Conservation (phyloP, 2,113 vertebrate species). For the Mesembrinibis cayennensis region DNA sequence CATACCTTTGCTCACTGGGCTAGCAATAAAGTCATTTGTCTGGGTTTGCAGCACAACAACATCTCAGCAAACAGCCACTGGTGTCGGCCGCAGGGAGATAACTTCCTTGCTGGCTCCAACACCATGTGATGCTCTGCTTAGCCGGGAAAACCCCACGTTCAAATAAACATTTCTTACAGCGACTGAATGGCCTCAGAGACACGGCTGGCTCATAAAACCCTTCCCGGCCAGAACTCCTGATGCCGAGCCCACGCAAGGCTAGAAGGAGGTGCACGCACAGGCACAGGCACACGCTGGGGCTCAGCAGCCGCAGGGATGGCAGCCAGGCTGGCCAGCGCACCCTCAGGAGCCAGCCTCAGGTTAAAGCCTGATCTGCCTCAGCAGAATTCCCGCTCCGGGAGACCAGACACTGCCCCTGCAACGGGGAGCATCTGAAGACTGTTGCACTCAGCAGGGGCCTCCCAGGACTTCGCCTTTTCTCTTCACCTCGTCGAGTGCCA, state of each 20-base stretch:
- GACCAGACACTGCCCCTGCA: background rate
- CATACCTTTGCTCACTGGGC: background rate
- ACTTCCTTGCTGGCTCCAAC: conserved; percentile 44
- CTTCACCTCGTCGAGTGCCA: background rate
- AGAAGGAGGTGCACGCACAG: background rate
- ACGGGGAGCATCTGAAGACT: background rate
- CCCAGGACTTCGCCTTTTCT: background rate
- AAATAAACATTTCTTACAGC: background rate
- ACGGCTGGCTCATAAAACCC: background rate
- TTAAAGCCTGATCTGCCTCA: background rate
- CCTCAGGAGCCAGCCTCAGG: background rate
- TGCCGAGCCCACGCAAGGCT: background rate
- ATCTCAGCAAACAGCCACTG: background rate
- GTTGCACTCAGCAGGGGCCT: background rate
- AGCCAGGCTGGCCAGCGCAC: background rate
- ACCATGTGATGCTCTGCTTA: conserved; percentile 34
- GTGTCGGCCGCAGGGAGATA: conserved; percentile 5
- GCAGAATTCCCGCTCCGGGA: background rate
- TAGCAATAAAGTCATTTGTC: conserved; percentile 5
- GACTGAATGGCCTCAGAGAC: background rate
- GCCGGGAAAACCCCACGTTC: conserved; percentile 24
- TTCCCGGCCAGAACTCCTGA: background rate
- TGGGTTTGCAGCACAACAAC: background rate
- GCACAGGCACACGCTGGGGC: background rate
- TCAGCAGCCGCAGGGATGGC: background rate